phyloP scores from a whole-genome alignment of 2,888 invertebrate species.

The Neocrepidodera transversa region DNA sequence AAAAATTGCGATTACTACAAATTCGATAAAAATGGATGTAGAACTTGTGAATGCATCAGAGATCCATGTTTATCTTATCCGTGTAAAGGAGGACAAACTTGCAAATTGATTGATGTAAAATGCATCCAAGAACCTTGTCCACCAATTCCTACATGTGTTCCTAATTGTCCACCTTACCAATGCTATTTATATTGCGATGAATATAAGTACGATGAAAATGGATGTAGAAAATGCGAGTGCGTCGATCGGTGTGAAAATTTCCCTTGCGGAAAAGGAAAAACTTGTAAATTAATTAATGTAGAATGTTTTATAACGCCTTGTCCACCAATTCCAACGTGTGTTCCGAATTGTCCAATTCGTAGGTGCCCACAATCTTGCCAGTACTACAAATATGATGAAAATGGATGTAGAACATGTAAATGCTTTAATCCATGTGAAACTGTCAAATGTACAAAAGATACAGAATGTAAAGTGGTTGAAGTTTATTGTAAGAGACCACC shows the following conservation, averaged over 20 bases:
- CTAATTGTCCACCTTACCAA: not conserved
- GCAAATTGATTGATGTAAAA: not conserved
- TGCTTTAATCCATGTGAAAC: not conserved
- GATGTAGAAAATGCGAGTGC: not conserved
- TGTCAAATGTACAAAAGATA: not conserved
- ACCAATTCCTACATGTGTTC: not conserved
- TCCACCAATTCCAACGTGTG: not conserved
- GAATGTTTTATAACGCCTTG: not conserved
- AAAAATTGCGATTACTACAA: not conserved
- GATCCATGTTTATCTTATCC: not conserved
- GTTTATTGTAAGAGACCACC: not conserved
- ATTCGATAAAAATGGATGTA: not conserved
- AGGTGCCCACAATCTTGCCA: too few species aligned
- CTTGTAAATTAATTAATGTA: not conserved
- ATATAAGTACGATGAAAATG: not conserved
- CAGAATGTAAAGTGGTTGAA: not conserved
- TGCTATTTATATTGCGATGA: not conserved
- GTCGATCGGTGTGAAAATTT: not conserved
- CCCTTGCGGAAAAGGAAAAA: not conserved
- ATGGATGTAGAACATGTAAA: not conserved
- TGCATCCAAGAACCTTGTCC: not conserved
- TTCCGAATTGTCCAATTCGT: not conserved
- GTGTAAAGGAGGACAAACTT: not conserved
- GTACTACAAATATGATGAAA: not conserved
- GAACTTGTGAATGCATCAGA: not conserved